phyloP scores from a whole-genome alignment of 2,888 invertebrate species.

The Hanleya hanleyi region DNA sequence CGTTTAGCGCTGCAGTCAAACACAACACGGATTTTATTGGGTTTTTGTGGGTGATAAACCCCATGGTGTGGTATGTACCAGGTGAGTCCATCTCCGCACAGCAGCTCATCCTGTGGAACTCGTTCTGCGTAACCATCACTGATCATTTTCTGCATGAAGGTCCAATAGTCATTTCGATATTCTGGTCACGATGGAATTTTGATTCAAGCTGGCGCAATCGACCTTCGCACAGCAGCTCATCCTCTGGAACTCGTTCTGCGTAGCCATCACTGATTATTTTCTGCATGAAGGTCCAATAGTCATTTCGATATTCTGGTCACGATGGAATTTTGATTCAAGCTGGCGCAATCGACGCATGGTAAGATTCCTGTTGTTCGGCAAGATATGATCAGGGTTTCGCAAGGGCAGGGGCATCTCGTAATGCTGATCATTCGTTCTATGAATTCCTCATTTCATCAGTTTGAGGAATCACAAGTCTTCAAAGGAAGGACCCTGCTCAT shows the following conservation, averaged over 20 bases:
- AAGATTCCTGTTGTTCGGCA: slow-evolving; percentile 24
- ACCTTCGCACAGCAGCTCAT: too few relatives aligned
- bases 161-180: too few relatives aligned
- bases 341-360: slow-evolving; percentile 13
- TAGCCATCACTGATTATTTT: too few relatives aligned
- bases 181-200: too few relatives aligned
- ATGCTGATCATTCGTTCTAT: neutral
- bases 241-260: too few relatives aligned
- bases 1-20: slow-evolving; percentile 40
- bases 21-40: slow-evolving; percentile 26
- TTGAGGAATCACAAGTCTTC: neutral
- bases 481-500: neutral
- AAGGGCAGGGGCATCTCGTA: too few relatives aligned
- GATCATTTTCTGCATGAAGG: slow-evolving; percentile 22
- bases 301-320: slow-evolving; percentile 19
- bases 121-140: neutral
- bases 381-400: neutral
- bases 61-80: slow-evolving; percentile 26
- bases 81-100: slow-evolving; percentile 6
- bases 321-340: neutral
- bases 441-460: neutral
- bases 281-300: too few relatives aligned
- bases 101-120: neutral
- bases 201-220: too few relatives aligned
- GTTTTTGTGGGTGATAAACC: slow-evolving; percentile 11